A percentile compares a stretch with the other conserved stretches of the same genome.
phyloP scores from a whole-genome alignment of 2,888 invertebrate genomes.

The Leucania comma region DNA sequence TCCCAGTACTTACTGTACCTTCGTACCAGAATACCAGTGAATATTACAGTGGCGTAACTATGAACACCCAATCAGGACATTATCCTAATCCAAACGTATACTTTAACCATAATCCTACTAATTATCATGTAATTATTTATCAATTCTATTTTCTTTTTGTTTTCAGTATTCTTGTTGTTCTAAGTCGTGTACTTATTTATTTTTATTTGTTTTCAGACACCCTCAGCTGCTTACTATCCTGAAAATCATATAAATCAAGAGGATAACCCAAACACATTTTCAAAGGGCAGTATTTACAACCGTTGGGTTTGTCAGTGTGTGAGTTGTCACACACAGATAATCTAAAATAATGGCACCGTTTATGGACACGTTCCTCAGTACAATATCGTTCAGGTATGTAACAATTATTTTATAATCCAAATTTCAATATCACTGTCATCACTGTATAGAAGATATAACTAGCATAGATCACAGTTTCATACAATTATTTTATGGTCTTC shows the following conservation, averaged over 20 bases:
- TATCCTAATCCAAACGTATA: conserved; percentile 20
- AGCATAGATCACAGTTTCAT: not conserved
- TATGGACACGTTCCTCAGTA: conserved; percentile 2
- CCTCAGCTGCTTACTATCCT: not conserved
- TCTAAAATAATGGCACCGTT: not conserved
- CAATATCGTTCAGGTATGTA: conserved; percentile 25
- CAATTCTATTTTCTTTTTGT: not conserved
- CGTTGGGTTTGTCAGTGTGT: too few species aligned
- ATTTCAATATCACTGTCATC: not conserved
- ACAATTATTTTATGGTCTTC: not conserved
- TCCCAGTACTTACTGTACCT: not conserved
- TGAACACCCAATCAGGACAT: conserved; percentile 38
- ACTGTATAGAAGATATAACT: not conserved
- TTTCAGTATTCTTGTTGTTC: not conserved
- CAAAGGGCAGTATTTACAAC: not conserved
- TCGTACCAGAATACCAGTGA: conserved; percentile 58
- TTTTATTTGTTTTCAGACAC: conserved; percentile 26
- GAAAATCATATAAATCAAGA: not conserved
- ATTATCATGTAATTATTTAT: conserved; percentile 30
- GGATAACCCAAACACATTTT: not conserved
- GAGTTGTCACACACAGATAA: not conserved
- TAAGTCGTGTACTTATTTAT: conserved; percentile 2
- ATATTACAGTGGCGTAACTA: conserved; percentile 28
- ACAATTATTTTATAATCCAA: not conserved
- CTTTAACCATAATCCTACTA: not conserved